Evolutionary conservation across 2,888 invertebrate genomes (phyloP).

Genomic region (Masnerella sp.): DNA sequence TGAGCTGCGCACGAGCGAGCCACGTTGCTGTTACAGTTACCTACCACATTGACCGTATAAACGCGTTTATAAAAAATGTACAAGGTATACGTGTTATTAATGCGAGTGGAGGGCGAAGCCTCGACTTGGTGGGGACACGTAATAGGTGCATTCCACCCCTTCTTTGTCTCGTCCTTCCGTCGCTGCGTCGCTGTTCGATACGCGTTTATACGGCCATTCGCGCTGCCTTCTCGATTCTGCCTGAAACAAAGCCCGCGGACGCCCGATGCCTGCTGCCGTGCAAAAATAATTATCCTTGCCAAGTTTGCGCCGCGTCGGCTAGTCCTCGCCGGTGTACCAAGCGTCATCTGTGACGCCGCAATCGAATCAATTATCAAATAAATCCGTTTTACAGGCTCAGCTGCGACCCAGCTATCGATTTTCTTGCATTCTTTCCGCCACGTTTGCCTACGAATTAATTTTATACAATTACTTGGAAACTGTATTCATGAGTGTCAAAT

Average conservation of each 20-base stretch:
- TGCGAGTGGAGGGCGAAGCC: constrained; percentile 67
- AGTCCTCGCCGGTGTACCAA: constrained; percentile 1
- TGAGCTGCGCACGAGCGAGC: constrained; percentile 62
- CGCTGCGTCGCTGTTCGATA: constrained; percentile 40
- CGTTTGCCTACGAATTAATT: too few relatives aligned
- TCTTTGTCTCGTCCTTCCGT: constrained; percentile 63
- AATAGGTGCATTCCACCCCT: constrained; percentile 60
- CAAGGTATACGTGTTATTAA: constrained; percentile 71
- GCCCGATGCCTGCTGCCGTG: too few relatives aligned
- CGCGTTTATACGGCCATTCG: neutral
- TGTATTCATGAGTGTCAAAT: too few relatives aligned
- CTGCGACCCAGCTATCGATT: constrained; percentile 11
- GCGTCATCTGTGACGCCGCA: constrained; percentile 20
- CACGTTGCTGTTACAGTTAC: constrained; percentile 70
- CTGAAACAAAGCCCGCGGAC: constrained; percentile 3
- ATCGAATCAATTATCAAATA: constrained; percentile 18
- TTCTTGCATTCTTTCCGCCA: neutral
- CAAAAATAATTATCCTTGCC: neutral
- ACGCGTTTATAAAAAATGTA: constrained; percentile 68
- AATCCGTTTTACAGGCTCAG: constrained; percentile 14
- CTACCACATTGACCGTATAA: constrained; percentile 65
- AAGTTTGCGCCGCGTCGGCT: neutral
- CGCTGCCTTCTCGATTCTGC: neutral
- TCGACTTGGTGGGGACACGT: constrained; percentile 46
- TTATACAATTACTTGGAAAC: too few relatives aligned